These are phyloP conservation scores for Cryptoprocta ferox DNA, from an alignment of 2,797 vertebrate species.

Conservation along the genomic window DNA sequence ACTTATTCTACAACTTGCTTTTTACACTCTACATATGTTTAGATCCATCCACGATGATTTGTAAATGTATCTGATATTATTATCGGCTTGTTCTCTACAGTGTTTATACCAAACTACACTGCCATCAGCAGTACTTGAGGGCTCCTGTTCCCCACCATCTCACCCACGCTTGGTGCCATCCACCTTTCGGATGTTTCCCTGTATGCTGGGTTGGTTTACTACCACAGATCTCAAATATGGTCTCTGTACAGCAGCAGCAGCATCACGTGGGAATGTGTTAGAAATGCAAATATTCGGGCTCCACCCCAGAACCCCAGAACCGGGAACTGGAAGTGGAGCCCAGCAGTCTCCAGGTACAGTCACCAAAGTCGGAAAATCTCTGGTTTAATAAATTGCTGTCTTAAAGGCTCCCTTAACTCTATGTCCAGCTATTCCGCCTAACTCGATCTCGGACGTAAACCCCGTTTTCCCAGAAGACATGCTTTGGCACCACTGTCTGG, in stretches of 20 bases:
- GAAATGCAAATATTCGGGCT: neutral
- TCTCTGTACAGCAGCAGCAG: neutral
- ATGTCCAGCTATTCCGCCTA: neutral
- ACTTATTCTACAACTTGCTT: constrained; percentile 14
- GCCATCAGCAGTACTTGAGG: neutral
- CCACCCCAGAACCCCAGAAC: neutral
- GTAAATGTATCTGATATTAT: neutral
- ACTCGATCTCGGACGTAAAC: neutral
- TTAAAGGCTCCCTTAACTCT: constrained; percentile 11
- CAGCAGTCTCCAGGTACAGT: neutral
- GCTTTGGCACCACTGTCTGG: neutral
- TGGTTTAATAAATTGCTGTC: constrained; percentile 11
- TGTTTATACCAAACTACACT: neutral
- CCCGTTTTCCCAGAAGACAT: constrained; percentile 26
- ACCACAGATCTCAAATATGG: neutral
- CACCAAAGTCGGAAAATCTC: neutral
- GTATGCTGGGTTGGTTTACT: neutral
- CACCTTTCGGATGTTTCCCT: neutral
- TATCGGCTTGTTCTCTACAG: neutral
- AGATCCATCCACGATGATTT: neutral
- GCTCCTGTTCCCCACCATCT: neutral
- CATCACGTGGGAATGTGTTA: neutral
- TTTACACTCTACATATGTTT: constrained; percentile 19
- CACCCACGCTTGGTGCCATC: neutral
- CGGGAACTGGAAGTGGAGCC: neutral